Conservation (phyloP, 2,888 invertebrate species). For the Lasioglossum villosulum region DNA sequence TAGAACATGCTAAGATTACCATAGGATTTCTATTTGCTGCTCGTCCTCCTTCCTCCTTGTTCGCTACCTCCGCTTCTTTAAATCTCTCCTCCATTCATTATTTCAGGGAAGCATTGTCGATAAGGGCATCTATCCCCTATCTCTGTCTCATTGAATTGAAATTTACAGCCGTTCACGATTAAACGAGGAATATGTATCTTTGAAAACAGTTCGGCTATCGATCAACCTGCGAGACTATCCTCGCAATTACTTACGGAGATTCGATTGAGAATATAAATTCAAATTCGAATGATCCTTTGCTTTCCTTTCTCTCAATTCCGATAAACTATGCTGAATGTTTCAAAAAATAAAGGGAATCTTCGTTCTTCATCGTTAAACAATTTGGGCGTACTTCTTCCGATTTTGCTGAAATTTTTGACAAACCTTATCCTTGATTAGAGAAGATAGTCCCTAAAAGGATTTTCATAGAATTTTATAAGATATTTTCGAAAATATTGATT, state of each 20-base stretch:
- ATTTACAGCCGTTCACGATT: slow-evolving; percentile 11
- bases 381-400: too few species aligned
- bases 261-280: background rate
- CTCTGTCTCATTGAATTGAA: slow-evolving; percentile 6
- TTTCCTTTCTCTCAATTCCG: background rate
- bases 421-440: too few species aligned
- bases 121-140: slow-evolving; percentile 31
- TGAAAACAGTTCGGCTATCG: background rate
- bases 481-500: too few species aligned
- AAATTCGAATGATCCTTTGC: background rate
- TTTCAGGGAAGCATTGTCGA: slow-evolving; percentile 29
- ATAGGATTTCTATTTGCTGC: slow-evolving; percentile 63
- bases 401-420: too few species aligned
- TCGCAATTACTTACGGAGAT: background rate
- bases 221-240: background rate
- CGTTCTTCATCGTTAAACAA: too few species aligned
- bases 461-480: too few species aligned
- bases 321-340: background rate
- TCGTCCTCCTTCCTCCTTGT: slow-evolving; percentile 29
- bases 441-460: too few species aligned
- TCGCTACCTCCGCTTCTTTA: slow-evolving; percentile 22
- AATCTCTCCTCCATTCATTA: slow-evolving; percentile 42
- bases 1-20: slow-evolving; percentile 63
- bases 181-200: background rate
- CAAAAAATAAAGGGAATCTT: background rate